Base-by-base conservation (phyloP, 1,140 invertebrate species). In the Drosophila trapezifrons region DNA sequence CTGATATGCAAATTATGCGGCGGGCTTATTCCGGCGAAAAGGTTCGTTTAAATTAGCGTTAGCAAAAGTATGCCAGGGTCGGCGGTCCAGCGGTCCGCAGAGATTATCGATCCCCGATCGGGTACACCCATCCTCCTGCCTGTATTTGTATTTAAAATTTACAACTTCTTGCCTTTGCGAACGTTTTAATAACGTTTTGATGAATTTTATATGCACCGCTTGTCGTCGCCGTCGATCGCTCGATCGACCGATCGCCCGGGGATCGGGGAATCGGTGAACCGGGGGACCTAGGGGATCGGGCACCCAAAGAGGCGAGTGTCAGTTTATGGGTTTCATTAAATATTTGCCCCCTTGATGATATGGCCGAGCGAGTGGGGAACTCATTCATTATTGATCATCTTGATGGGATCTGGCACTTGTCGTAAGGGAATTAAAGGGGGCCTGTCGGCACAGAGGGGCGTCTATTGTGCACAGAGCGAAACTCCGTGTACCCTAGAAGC, bases 81-180 rank as follows among this genome's bases (percentile, higher is more conserved):
- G 29, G 49, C 49, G 7, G 17, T 17, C 47, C 25, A 8, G 4
- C 49, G 29, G 18, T 54, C 18, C 32, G 51, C 13, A 3, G 29
- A 66, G 73, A 87, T 87, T 87, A 87, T 89, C 84, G 79, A 80
- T 74, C 54, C 56, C 18, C 59, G 79, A 70, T 75, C 63, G 65
- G 37, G 18, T 54, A 37, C 32, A 54, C 51, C 51, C 51, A 54
- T 52, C 27, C 65, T 63, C 42, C 29, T 49, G 45, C 51, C 40
- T 70, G 73, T 87, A 80, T 87, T 87, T 87, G 83, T 87, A 86
- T 87, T 87, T 87, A 83, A 87, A 87, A 89, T 89, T 83, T 87
- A 87, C 84, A 87, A 80, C 79, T 80, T 72, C 67, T 79, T 69
- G 72, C 78, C 78, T 83, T 52, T 65, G 47, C 49, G 56, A 87